Evolutionary conservation across 2,113 vertebrate genomes (phyloP), one percentile per base, ranked within the genome.

Genomic region (Agelaius phoeniceus): DNA sequence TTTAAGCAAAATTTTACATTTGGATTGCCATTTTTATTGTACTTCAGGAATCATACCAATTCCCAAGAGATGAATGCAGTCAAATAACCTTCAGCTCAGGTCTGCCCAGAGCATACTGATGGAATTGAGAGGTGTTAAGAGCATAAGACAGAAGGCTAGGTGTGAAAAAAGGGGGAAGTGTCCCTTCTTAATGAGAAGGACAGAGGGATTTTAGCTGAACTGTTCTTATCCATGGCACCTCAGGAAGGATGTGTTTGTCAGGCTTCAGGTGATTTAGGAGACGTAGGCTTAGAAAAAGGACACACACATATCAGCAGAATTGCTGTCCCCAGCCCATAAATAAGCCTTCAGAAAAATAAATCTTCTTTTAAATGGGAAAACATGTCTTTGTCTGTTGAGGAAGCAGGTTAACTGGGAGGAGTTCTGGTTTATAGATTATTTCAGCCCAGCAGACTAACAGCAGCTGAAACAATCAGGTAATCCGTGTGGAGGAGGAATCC

Each of bases 191-290:
- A 81, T 72, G 69, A 63, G 68, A 43, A 68, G 28, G 33, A 57
- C 28, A 55, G 43, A 27, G 68, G 48, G 44, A 48, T 81, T 95
- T 87, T 55, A 59, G 61, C 57, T 63, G 65, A 77, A 67, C 23
- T 62, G 2, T 49, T 90, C 16, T 67, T 59, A 84, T 43, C 76
- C 73, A 44, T 46, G 24, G 21, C 15, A 13, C 75, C 65, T 72
- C 31, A 8, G 69, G 43, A 67, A 94, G 35, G 57, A 93, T 77
- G 55, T 63, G 31, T 67, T 77, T 95, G 67, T 90, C 51, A 89
- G 76, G 48, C 55, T 86, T 77, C 76, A 67, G 76, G 73, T 94
- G 85, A 90, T 93, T 88, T 93, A 89, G 46, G 83, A 88, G 37
- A 90, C 9, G 6, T 27, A 69, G 65, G 24, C 21, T 73, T 86